phyloP scores from a whole-genome alignment of 2,888 invertebrate genomes.

The Spicauda simplicius region DNA sequence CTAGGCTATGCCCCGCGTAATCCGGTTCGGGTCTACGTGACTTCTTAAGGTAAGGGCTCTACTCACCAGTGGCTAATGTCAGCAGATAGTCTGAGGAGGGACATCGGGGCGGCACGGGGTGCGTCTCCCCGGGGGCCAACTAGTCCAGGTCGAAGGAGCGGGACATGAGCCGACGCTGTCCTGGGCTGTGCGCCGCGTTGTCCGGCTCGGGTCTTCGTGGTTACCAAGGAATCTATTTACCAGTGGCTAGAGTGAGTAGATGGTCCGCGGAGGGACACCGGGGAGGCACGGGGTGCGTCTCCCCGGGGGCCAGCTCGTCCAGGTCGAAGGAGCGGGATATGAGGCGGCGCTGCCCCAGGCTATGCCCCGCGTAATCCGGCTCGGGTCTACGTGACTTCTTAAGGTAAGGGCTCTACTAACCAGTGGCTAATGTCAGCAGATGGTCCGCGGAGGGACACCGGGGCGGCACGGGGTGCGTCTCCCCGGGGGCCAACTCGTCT shows the following conservation, averaged over 20 bases:
- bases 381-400: neutral
- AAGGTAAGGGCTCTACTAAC: slow-evolving; percentile 47
- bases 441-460: slow-evolving; percentile 77
- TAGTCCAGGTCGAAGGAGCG: slow-evolving; percentile 76
- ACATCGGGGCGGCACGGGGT: slow-evolving; percentile 64
- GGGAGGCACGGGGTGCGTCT: slow-evolving; percentile 57
- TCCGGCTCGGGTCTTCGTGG: too few relatives aligned
- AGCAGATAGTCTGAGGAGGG: slow-evolving; percentile 76
- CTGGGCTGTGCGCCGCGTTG: slow-evolving; percentile 53
- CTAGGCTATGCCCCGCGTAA: too few relatives aligned
- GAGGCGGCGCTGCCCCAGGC: slow-evolving; percentile 60
- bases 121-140: slow-evolving; percentile 55
- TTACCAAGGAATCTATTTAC: slow-evolving; percentile 47
- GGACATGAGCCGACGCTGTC: slow-evolving; percentile 64
- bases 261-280: slow-evolving; percentile 77
- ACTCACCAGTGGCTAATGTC: slow-evolving; percentile 59
- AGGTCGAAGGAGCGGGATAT: slow-evolving; percentile 75
- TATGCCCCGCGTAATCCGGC: too few relatives aligned
- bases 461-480: slow-evolving; percentile 57
- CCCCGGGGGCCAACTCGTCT: slow-evolving; percentile 63
- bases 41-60: slow-evolving; percentile 26
- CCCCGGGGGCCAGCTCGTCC: slow-evolving; percentile 63
- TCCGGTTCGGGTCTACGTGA: too few relatives aligned
- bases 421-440: slow-evolving; percentile 61
- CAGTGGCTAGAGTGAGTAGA: slow-evolving; percentile 61